These are phyloP conservation scores for Sylvia atricapilla DNA, from an alignment of 2,113 vertebrate genomes.

Conservation along the genomic window DNA sequence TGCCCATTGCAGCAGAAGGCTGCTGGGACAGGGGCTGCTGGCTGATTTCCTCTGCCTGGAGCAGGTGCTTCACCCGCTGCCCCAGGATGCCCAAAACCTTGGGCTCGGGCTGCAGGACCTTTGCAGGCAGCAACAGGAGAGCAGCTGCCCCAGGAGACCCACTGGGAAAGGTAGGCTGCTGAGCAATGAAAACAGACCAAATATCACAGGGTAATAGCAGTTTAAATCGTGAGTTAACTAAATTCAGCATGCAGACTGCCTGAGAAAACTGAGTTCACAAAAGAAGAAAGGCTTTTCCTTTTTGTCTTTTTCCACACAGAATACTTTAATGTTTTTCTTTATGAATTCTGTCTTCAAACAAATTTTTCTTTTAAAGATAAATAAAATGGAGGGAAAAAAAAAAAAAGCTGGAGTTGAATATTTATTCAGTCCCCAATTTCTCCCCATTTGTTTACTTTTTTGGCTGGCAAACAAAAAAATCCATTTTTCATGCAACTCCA, in stretches of 20 bases:
- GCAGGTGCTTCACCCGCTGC: not conserved
- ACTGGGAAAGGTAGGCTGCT: not conserved
- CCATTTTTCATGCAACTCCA: conserved; percentile 46
- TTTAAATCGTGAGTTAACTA: not conserved
- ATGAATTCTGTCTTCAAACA: not conserved
- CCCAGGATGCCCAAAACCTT: not conserved
- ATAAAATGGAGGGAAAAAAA: not conserved
- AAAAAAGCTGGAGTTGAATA: not conserved
- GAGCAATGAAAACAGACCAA: not conserved
- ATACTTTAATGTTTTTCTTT: conserved; percentile 4
- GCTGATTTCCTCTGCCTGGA: not conserved
- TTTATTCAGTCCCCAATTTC: conserved; percentile 35
- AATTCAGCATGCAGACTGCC: not conserved
- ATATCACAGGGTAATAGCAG: not conserved
- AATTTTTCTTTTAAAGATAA: conserved; percentile 19
- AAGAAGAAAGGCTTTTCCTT: not conserved
- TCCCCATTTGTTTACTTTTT: conserved; percentile 45
- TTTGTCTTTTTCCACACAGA: not conserved
- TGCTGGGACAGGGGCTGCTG: not conserved
- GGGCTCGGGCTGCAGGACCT: accelerated
- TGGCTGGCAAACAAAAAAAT: conserved; percentile 59
- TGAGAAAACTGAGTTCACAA: not conserved
- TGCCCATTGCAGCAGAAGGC: accelerated
- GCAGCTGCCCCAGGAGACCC: accelerated
- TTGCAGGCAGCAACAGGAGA: not conserved